phyloP scores from a whole-genome alignment of 2,888 invertebrate genomes.

The Eupithecia inturbata region DNA sequence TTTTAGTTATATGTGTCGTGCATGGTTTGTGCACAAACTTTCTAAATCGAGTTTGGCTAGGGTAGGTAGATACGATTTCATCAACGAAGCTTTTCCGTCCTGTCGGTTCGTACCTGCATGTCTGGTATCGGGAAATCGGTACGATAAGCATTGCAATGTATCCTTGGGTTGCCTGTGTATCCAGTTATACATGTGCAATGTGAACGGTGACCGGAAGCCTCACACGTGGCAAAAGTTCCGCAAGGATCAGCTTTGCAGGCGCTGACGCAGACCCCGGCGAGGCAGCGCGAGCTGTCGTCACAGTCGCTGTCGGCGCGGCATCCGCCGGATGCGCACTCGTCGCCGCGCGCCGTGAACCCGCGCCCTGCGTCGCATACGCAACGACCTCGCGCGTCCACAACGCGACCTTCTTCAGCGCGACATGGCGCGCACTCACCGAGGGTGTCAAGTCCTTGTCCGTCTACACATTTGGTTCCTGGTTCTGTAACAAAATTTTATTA shows the following conservation, averaged over 20 bases:
- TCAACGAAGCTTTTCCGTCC: not conserved
- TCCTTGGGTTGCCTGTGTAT: slow-evolving; percentile 90
- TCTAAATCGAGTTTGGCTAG: too few relatives aligned
- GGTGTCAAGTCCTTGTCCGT: slow-evolving; percentile 89
- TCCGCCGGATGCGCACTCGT: slow-evolving; percentile 90
- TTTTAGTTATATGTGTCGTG: too few relatives aligned
- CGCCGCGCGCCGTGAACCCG: slow-evolving; percentile 90
- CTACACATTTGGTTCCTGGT: slow-evolving; percentile 85
- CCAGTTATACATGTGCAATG: slow-evolving; percentile 91
- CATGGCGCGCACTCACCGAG: slow-evolving; percentile 92
- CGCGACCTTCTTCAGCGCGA: slow-evolving; percentile 87
- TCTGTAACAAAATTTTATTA: not conserved
- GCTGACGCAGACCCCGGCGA: slow-evolving; percentile 90
- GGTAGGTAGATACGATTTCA: too few relatives aligned
- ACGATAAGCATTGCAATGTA: slow-evolving; percentile 87
- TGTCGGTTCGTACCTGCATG: slow-evolving; percentile 81
- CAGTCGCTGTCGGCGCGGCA: slow-evolving; percentile 90
- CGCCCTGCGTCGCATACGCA: slow-evolving; percentile 92
- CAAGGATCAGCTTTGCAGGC: slow-evolving; percentile 91
- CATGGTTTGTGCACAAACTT: too few relatives aligned
- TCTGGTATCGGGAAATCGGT: slow-evolving; percentile 94
- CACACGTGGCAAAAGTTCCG: slow-evolving; percentile 90
- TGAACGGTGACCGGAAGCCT: slow-evolving; percentile 89
- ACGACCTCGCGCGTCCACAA: slow-evolving; percentile 89
- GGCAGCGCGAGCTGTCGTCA: slow-evolving; percentile 90